phyloP scores from a whole-genome alignment of 2,888 invertebrate genomes.

The Spisula subtruncata region DNA sequence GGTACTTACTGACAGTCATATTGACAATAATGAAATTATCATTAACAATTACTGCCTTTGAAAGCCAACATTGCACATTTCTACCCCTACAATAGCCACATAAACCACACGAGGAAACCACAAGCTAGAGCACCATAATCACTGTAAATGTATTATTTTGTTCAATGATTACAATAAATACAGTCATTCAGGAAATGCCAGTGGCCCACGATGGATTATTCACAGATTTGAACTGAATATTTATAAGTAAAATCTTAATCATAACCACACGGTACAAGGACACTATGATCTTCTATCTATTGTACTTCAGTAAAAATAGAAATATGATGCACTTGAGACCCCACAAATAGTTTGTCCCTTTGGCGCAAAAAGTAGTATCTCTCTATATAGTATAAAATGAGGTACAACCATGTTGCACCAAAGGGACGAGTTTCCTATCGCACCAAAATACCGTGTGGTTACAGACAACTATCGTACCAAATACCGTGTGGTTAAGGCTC shows the following conservation, averaged over 20 bases:
- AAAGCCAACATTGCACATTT: background rate
- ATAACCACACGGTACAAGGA: conserved; percentile 38
- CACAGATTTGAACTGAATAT: conserved; percentile 35
- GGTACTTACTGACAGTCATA: background rate
- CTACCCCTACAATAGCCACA: background rate
- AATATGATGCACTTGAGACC: background rate
- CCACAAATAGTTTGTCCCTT: background rate
- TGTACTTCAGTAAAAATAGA: conserved; percentile 26
- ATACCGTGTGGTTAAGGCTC: background rate
- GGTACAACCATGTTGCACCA: no score
- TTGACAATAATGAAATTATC: background rate
- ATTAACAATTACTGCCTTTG: background rate
- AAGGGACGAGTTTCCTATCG: no score
- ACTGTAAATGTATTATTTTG: background rate
- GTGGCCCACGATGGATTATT: conserved; percentile 34
- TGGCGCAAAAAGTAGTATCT: no score
- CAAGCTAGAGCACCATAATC: background rate
- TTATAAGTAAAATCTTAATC: conserved; percentile 18
- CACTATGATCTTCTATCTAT: conserved; percentile 37
- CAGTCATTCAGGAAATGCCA: conserved; percentile 41
- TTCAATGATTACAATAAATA: background rate
- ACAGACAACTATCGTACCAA: background rate
- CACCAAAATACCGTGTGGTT: no score
- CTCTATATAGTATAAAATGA: no score
- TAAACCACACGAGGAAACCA: background rate